Percentiles rank a stretch among this genome's conserved stretches.
Evolutionary conservation across 2,113 vertebrate species (phyloP).

Genomic region (Clarias macrocephalus): DNA sequence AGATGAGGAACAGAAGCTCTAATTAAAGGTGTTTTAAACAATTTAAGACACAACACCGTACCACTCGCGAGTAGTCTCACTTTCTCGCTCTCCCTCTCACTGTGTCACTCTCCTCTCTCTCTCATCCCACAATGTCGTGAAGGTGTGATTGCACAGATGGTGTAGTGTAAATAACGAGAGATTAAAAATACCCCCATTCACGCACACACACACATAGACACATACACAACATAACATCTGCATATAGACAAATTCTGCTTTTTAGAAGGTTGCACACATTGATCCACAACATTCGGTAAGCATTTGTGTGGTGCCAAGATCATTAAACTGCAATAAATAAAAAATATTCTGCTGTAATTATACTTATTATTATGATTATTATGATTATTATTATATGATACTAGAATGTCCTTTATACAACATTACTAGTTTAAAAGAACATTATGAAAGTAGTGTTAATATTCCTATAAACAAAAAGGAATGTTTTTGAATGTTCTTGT

Average conservation of each 20-base stretch:
- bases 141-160: conserved; percentile 48
- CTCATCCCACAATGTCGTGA: conserved; percentile 33
- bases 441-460: neutral
- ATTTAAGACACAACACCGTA: conserved; percentile 30
- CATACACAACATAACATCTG: neutral
- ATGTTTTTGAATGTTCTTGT: neutral
- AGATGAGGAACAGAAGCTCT: conserved; percentile 47
- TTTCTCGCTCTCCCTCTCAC: neutral
- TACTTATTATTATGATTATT: neutral
- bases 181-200: neutral
- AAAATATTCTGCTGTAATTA: neutral
- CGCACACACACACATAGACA: conserved; percentile 5
- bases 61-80: conserved; percentile 10
- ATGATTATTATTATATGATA: neutral
- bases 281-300: neutral
- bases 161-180: conserved; percentile 48
- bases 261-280: neutral
- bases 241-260: neutral
- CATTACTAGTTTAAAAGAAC: neutral
- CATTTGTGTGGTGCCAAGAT: neutral
- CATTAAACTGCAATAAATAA: neutral
- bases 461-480: neutral
- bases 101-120: neutral
- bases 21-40: conserved; percentile 55
- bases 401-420: neutral